A percentile compares a stretch with the other conserved stretches of the same genome.
These are phyloP conservation scores for Cotesia typhae DNA, from an alignment of 1,140 invertebrate genomes.

Conservation along the genomic window DNA sequence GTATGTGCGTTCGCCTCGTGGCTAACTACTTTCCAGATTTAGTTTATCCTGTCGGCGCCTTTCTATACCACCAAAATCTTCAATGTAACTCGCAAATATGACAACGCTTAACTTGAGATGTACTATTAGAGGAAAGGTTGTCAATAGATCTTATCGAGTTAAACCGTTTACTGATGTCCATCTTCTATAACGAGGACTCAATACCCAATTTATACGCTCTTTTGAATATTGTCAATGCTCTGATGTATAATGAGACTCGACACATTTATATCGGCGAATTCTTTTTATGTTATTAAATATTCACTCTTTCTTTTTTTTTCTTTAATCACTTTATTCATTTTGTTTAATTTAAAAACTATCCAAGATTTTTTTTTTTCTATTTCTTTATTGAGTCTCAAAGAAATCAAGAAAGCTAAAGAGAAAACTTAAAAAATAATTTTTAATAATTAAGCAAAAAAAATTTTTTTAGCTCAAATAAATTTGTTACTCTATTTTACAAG, in stretches of 20 bases:
- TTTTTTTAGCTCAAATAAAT: no score
- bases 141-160: conserved; percentile 22
- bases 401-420: no score
- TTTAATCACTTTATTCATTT: no score
- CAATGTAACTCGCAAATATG: conserved; percentile 15
- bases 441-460: no score
- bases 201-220: conserved; percentile 17
- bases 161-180: conserved; percentile 37
- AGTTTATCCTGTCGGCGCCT: conserved; percentile 30
- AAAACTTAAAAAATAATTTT: no score
- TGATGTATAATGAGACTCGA: conserved; percentile 15
- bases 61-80: conserved; percentile 10
- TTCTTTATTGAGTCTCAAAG: no score
- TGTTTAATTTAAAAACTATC: no score
- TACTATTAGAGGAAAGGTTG: neutral
- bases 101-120: conserved; percentile 22
- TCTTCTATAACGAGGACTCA: conserved; percentile 22
- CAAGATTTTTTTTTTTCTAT: no score
- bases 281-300: conserved; percentile 3
- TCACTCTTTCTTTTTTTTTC: no score
- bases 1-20: conserved; percentile 8
- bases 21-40: conserved; percentile 28
- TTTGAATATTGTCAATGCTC: conserved; percentile 13
- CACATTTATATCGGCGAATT: neutral
- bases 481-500: no score